These are phyloP conservation scores for Paedocypris sp. DNA, from an alignment of 2,113 vertebrate genomes.

Conservation along the genomic window DNA sequence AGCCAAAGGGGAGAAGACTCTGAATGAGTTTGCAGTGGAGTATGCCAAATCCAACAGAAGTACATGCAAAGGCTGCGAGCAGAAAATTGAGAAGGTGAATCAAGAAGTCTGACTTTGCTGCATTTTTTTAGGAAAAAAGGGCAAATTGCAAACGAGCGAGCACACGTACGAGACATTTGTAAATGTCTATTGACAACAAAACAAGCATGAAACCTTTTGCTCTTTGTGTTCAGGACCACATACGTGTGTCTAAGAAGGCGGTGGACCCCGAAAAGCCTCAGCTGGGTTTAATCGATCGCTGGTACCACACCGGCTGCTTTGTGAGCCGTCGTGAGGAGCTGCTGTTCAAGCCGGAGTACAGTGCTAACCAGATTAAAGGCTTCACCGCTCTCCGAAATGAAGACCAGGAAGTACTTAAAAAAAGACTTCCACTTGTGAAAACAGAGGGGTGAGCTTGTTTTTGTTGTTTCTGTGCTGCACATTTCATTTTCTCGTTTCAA, in stretches of 20 bases:
- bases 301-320: constrained; percentile 91
- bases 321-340: constrained; percentile 75
- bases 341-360: constrained; percentile 73
- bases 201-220: neutral
- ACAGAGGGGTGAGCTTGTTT: constrained; percentile 67
- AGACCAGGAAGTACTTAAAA: constrained; percentile 80
- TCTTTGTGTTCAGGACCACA: constrained; percentile 68
- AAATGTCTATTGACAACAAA: no score
- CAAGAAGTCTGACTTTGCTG: no score
- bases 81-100: constrained; percentile 92
- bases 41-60: constrained; percentile 97
- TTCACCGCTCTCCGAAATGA: constrained; percentile 71
- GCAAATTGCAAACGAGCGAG: no score
- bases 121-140: neutral
- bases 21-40: constrained; percentile 85
- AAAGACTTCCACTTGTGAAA: constrained; percentile 76
- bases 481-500: no score
- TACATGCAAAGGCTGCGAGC: constrained; percentile 87
- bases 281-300: constrained; percentile 93
- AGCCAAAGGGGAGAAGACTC: constrained; percentile 70
- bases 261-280: constrained; percentile 87
- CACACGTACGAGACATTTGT: no score
- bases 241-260: constrained; percentile 90
- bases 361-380: constrained; percentile 76
- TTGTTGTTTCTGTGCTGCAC: neutral